phyloP scores from a whole-genome alignment of 2,888 invertebrate species.

The Yponomeuta plumbellus region DNA sequence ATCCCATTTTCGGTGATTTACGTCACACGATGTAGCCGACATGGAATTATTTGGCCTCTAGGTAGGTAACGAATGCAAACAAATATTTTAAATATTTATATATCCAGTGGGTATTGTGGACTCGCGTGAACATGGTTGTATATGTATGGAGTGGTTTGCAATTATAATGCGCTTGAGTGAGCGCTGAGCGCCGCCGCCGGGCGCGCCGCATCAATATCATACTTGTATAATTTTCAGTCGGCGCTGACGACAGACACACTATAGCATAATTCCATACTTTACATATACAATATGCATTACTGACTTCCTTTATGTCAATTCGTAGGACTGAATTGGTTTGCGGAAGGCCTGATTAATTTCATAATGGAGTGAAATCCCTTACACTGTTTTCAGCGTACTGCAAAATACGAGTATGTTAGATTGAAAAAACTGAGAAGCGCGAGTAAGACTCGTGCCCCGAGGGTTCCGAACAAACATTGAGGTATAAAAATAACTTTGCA shows the following conservation, averaged over 20 bases:
- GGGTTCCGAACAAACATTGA: too few relatives aligned
- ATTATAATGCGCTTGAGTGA: conserved; percentile 26
- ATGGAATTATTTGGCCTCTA: not conserved
- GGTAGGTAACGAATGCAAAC: conserved; percentile 5
- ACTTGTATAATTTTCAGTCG: conserved; percentile 21
- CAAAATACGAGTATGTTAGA: too few relatives aligned
- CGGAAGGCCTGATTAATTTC: not conserved
- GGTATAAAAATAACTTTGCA: too few relatives aligned
- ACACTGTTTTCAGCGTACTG: too few relatives aligned
- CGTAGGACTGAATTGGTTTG: too few relatives aligned
- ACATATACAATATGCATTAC: not conserved
- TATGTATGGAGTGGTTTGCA: conserved; percentile 23
- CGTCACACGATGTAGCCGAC: not conserved
- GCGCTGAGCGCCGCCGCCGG: conserved; percentile 15
- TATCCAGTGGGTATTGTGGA: not conserved
- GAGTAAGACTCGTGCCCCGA: too few relatives aligned
- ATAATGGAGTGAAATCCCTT: not conserved
- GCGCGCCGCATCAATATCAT: conserved; percentile 25
- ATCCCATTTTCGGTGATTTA: conserved; percentile 6
- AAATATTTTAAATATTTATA: conserved; percentile 11
- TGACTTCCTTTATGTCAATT: not conserved
- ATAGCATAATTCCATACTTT: not conserved
- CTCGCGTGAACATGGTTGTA: not conserved
- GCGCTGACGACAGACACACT: conserved; percentile 1
- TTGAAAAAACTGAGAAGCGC: too few relatives aligned